Base-by-base conservation (phyloP, 2,888 invertebrate species). In the Euphydryas editha region DNA sequence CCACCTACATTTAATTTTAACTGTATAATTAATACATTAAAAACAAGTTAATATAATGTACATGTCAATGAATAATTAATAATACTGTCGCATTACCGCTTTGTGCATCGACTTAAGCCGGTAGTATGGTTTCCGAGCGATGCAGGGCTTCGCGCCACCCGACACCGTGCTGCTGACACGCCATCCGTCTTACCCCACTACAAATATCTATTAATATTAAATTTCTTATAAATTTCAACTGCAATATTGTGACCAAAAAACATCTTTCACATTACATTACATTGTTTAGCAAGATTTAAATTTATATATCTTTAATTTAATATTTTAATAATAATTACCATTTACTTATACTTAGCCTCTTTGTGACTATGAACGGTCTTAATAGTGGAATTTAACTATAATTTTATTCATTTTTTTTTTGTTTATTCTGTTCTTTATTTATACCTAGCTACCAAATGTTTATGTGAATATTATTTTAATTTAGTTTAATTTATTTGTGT, bases 101-200 rank as follows among this genome's bases (percentile, higher is more conserved):
- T 30, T 11, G 42, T 59, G 44, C 44, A 62, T 62, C 69, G 70
- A 66, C 77, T 78, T 88, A 86, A 85, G 84, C 86, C 86, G 82
- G 80, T 80, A 85, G 83, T 91, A 91, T 78, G 91, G 91, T 86
- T 91, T 92, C 91, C 76, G 78, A 69, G 69, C 62, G 61, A 51
- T 67, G 74, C 71, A 73, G 61, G 88, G 86, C 84, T 85, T 85
- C 86, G 76, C 74, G 84, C 72, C 76, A 85, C 75, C 75, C 72
- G 76, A 81, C 73, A 81, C 78, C 58, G 63, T 72, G 70, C 75
- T 83, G 82, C 83, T 84, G 81, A 57, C 67, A 20, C 77, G 75
- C 75, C 73, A 71, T 74, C 72, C 78, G 70, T 73, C 76, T 76
- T 73, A 55, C 72, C 66, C 68, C 71, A 67, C 65, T 59, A 67